Base-by-base conservation (phyloP, 2,113 vertebrate genomes). In the Oryzias celebensis region DNA sequence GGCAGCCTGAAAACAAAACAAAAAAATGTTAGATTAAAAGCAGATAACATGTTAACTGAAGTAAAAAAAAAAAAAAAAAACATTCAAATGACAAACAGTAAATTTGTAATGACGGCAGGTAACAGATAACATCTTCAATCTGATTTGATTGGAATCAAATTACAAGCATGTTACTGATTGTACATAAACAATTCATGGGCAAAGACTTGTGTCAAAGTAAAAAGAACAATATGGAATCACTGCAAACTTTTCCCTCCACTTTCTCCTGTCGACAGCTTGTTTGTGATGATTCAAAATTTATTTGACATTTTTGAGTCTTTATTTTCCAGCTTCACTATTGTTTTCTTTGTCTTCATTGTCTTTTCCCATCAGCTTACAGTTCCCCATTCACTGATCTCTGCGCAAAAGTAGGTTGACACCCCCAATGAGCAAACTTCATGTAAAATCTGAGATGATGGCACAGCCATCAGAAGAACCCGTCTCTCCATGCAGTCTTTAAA, bases 361-460 rank as follows among this genome's bases (percentile, higher is more conserved):
- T 36, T 71, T 13, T 42, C 18, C 14, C 15, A 36, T 65, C n/a
- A 46, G 14, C 62, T 52, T 36, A 36, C 36, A 12, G 36, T 36
- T 36, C 36, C 10, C 49, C 48, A 42, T 57, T 43, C 45, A 52
- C 49, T 58, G 52, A 71, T 76, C 52, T 22, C 48, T 26, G 26
- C 48, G 55, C 47, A 64, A 23, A 69, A 58, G 62, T 69, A 82
- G 75, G 54, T 52, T 77, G 77, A 68, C 64, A 52, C 58, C n/a
- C 60, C 55, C 75, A 79, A 60, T 55, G 65, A 73, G 79, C 41
- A 77, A 81, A 72, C 68, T 58, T 64, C 61, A 46, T 36, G 57
- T 52, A 60, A 52, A 41, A 65, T 76, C 71, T 80, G 20, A 58
- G 50, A 72, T 53, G 58, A 69, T 78, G 70, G 76, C 62, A 69